phyloP scores from a whole-genome alignment of 2,113 vertebrate species.

The Melanotaenia duboulayi region DNA sequence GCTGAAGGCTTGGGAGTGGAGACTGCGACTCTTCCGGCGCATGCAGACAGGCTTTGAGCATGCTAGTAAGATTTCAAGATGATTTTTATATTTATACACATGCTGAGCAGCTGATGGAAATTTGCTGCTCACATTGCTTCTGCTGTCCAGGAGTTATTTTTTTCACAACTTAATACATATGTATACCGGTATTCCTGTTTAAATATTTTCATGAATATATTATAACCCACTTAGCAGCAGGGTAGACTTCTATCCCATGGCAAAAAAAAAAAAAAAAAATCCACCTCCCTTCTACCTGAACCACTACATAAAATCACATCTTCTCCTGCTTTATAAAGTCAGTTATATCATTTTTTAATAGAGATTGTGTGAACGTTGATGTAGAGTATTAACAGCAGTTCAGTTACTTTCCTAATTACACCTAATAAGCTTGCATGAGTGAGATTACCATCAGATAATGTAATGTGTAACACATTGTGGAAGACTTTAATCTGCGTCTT shows the following conservation, averaged over 20 bases:
- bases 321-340: slow-evolving; percentile 44
- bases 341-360: slow-evolving; percentile 24
- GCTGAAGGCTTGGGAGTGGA: slow-evolving; percentile 92
- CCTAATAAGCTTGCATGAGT: not conserved
- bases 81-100: slow-evolving; percentile 34
- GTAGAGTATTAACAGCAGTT: not conserved
- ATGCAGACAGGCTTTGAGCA: slow-evolving; percentile 94
- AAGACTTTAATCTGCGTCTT: not conserved
- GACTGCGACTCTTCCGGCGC: slow-evolving; percentile 89
- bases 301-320: not conserved
- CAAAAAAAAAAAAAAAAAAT: too few relatives aligned
- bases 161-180: slow-evolving; percentile 29
- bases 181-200: not conserved
- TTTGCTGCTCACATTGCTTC: slow-evolving; percentile 30
- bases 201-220: too few relatives aligned
- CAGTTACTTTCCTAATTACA: not conserved
- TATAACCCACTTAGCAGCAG: too few relatives aligned
- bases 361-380: slow-evolving; percentile 17
- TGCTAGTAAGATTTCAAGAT: slow-evolving; percentile 83
- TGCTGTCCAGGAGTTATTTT: slow-evolving; percentile 40
- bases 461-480: not conserved
- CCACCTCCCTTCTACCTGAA: too few relatives aligned
- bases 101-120: slow-evolving; percentile 17
- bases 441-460: slow-evolving; percentile 3
- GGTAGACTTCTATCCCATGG: too few relatives aligned